Conservation (phyloP, 1,140 invertebrate species). For the Pseudomyrmex pallidus region DNA sequence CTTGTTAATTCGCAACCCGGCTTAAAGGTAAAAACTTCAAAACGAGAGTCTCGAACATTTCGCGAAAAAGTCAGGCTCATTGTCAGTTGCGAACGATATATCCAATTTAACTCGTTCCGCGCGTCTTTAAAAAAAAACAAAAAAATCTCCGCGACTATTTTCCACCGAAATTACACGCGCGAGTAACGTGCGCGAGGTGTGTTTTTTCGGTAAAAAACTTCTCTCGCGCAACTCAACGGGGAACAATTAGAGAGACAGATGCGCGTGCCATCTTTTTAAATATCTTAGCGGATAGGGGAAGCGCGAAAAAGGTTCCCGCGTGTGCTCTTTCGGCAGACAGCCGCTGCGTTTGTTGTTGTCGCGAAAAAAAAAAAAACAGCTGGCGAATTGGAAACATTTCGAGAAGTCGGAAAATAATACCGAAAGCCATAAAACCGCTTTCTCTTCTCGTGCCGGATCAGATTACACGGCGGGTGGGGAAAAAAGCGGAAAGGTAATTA, state of each 20-base stretch:
- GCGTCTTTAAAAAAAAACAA: no score
- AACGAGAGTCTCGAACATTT: background rate
- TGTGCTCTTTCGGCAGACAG: background rate
- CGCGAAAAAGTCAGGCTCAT: no score
- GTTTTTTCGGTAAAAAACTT: no score
- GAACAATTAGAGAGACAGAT: no score
- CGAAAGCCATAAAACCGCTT: constrained; percentile 12
- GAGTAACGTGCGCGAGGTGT: no score
- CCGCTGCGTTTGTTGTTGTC: background rate
- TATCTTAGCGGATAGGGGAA: background rate
- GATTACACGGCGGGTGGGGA: background rate
- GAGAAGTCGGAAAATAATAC: constrained; percentile 6
- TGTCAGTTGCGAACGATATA: no score
- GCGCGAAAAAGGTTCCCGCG: background rate
- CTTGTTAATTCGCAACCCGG: background rate
- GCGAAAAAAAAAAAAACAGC: no score
- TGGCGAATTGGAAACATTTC: constrained; percentile 33
- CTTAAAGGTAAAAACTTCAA: background rate
- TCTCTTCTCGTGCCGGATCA: constrained; percentile 12
- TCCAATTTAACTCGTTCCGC: no score
- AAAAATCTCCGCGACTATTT: no score
- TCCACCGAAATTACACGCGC: no score
- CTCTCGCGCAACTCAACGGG: no score
- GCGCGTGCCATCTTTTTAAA: no score
- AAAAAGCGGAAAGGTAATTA: constrained; percentile 59